These are phyloP conservation scores for Psilopsiagon aymara DNA, from an alignment of 2,113 vertebrate species.

Conservation along the genomic window DNA sequence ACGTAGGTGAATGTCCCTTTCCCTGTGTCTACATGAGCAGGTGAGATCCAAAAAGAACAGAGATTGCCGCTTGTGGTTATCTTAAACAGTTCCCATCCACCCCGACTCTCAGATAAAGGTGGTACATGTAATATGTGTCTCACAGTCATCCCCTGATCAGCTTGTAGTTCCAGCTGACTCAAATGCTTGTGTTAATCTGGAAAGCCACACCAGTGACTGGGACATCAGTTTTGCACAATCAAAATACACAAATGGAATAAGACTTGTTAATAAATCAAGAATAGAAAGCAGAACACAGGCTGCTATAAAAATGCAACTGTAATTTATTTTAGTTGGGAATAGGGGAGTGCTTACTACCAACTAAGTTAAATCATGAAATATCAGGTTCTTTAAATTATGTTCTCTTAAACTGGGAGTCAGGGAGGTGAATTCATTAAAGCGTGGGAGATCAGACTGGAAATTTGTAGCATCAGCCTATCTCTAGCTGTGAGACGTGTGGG, in stretches of 20 bases:
- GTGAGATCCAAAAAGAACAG: background rate
- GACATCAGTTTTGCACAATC: background rate
- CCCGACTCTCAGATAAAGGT: background rate
- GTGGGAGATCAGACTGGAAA: background rate
- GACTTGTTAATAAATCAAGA: background rate
- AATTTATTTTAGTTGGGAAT: background rate
- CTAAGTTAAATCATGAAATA: background rate
- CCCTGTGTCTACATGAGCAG: background rate
- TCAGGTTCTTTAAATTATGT: background rate
- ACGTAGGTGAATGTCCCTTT: background rate
- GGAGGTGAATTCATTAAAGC: background rate
- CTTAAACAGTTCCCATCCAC: background rate
- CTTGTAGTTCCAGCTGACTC: background rate
- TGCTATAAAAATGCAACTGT: background rate
- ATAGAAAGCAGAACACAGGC: background rate
- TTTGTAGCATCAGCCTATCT: background rate
- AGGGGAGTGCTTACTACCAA: background rate
- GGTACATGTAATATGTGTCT: background rate
- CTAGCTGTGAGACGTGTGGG: background rate
- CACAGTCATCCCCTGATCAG: accelerated
- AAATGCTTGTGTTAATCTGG: background rate
- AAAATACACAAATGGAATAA: background rate
- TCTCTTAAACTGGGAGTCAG: background rate
- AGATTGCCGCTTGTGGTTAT: background rate
- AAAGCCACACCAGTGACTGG: background rate